phyloP scores from a whole-genome alignment of 1,140 invertebrate genomes.

The Drosophila sturtevanti region DNA sequence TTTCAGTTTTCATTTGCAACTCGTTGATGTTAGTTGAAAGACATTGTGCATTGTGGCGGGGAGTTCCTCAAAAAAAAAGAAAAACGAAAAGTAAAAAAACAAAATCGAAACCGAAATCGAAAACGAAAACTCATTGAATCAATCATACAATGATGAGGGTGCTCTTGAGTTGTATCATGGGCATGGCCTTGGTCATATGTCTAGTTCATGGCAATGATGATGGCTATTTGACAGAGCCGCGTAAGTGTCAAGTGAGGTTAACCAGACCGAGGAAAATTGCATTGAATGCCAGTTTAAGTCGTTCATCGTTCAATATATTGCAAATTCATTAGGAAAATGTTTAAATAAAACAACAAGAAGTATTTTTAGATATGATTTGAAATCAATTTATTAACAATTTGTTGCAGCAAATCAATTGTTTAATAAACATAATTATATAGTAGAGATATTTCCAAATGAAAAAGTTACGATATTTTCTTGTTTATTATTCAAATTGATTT shows the following conservation, averaged over 20 bases:
- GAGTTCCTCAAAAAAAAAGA: constrained; percentile 17
- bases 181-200: constrained; percentile 31
- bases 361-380: too few relatives aligned
- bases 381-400: too few relatives aligned
- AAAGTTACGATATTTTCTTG: too few relatives aligned
- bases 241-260: constrained; percentile 60
- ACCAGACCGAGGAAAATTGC: not conserved
- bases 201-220: constrained; percentile 49
- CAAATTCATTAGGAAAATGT: not conserved
- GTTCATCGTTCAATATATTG: not conserved
- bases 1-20: constrained; percentile 57
- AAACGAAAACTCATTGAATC: not conserved
- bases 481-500: too few relatives aligned
- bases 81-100: not conserved
- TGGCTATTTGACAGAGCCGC: constrained; percentile 69
- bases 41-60: constrained; percentile 7
- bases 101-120: too few relatives aligned
- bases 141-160: constrained; percentile 20
- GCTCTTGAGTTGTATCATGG: constrained; percentile 25
- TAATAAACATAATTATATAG: too few relatives aligned
- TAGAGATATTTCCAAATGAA: too few relatives aligned
- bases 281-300: not conserved
- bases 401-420: too few relatives aligned
- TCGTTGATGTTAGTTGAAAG: constrained; percentile 43
- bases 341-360: not conserved